Evolutionary conservation across 2,113 vertebrate genomes (phyloP), one percentile per base, ranked within the genome.

Genomic region (Gymnorhina tibicen): DNA sequence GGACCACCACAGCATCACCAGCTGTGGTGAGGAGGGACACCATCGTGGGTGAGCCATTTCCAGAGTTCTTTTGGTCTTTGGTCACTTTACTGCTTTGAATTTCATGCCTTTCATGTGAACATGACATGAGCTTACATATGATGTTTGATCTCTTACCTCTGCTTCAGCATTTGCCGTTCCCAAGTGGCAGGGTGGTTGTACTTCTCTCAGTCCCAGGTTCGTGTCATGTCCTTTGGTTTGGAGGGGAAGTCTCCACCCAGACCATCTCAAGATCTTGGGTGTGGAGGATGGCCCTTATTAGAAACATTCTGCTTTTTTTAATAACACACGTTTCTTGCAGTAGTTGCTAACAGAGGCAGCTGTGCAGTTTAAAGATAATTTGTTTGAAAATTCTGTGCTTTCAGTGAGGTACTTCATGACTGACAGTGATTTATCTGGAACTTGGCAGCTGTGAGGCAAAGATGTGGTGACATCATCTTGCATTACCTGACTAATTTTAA

Each of bases 31-130:
- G 32, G 27, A 42, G 21, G 75, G 56, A 24, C 13, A 6, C 14
- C 4, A 0, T n/a, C 41, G 3, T 1, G 1, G 37, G 1, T 18
- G n/a, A 49, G 46, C 1, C 0, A 1, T 90, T 83, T 63, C 42
- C 79, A 68, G 64, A 4, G 10, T 47, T 24, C 37, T 82, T 37
- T 28, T 22, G 41, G 37, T 73, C 53, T 56, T 69, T 16, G 42
- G 47, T 79, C 42, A 9, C 50, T 87, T 72, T 1, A 13, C 13
- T 21, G 59, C 68, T 59, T 50, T 68, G 83, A 24, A 46, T 64
- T 62, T 59, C 10, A 1, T 13, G 24, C 52, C 30, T 52, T 77
- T 63, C 33, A 1, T 0, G 1, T 46, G 74, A 60, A 23, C 17
- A 5, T 0, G 0, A 3, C 26, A 3, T 41, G 70, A 60, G 33